Evolutionary conservation across 1,140 invertebrate species (phyloP), one percentile per base, ranked within the genome.

Genomic region (Arctopsyche grandis): DNA sequence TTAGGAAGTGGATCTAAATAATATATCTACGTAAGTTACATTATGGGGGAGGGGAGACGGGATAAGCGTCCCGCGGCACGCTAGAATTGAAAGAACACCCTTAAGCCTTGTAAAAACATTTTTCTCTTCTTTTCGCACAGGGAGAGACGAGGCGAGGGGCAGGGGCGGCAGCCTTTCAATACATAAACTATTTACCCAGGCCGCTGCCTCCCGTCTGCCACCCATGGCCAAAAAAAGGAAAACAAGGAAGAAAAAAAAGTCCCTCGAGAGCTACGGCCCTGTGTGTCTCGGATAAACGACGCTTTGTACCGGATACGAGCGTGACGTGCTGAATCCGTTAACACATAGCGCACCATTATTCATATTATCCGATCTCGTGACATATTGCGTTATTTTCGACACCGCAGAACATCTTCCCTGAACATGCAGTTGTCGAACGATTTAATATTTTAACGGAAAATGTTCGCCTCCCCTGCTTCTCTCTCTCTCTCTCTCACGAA

Each of bases 91-190:
- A 60, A 60, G 56, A 60, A 60, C 56, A 60, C 56, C 56, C 56
- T 60, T 60, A 60, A 60, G 56, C 56, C 56, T 60, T 60, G 56
- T 60, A 60, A 60, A 60, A 60, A 60, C 56, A 60, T 60, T 60
- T 60, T 60, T 60, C 56, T 16, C 21, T 60, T 19, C 56, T 19
- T 21, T 16, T 60, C 16, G 14, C 16, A 19, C 9, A 19, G 16
- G 7, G 29, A 38, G 29, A 38, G 56, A 60, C 56, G 56, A 60
- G 56, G 16, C 1, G 29, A 38, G 7, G 29, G 7, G 29, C 3
- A n/a, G 29, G 29, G 29, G 29, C 3, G 29, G 29, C 7, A 38
- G 29, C 56, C 56, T 60, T 52, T 60, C 56, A 21, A 60, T 60
- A 60, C 56, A 60, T 60, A 60, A 60, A 60, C 56, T 60, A 60